phyloP scores from a whole-genome alignment of 2,113 vertebrate genomes.

The Tetrao urogallus region DNA sequence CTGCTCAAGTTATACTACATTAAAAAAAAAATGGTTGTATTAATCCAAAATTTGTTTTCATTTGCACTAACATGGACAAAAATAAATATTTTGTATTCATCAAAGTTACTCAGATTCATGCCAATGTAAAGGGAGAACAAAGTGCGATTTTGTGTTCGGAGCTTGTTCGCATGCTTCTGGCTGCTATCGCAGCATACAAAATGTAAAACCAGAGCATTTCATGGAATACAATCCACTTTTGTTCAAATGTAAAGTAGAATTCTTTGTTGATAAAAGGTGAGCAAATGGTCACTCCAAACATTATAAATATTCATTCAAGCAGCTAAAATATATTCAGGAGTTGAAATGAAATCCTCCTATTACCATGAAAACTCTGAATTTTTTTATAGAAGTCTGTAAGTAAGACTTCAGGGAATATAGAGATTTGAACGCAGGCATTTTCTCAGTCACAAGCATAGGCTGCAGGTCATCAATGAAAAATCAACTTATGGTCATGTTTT shows the following conservation, averaged over 20 bases:
- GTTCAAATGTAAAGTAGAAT: slow-evolving; percentile 40
- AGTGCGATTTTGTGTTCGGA: neutral
- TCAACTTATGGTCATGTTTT: slow-evolving; percentile 60
- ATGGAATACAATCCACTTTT: slow-evolving; percentile 7
- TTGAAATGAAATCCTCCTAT: slow-evolving; percentile 64
- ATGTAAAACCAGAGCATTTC: slow-evolving; percentile 8
- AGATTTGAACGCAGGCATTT: slow-evolving; percentile 63
- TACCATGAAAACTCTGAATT: slow-evolving; percentile 52
- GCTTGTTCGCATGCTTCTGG: neutral
- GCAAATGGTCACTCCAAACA: slow-evolving; percentile 39
- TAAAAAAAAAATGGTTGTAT: neutral
- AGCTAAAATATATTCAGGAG: slow-evolving; percentile 68
- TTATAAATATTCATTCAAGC: slow-evolving; percentile 58
- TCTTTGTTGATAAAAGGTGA: slow-evolving; percentile 41
- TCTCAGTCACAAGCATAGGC: slow-evolving; percentile 45
- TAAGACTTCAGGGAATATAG: slow-evolving; percentile 65
- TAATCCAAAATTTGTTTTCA: neutral
- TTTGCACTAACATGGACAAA: neutral
- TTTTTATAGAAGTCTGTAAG: slow-evolving; percentile 66
- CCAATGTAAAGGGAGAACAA: neutral
- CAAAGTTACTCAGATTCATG: neutral
- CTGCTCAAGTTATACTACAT: neutral
- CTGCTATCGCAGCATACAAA: neutral
- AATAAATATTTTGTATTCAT: neutral
- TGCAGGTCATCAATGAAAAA: slow-evolving; percentile 41